phyloP scores from a whole-genome alignment of 2,113 vertebrate genomes.

The Mohoua ochrocephala region DNA sequence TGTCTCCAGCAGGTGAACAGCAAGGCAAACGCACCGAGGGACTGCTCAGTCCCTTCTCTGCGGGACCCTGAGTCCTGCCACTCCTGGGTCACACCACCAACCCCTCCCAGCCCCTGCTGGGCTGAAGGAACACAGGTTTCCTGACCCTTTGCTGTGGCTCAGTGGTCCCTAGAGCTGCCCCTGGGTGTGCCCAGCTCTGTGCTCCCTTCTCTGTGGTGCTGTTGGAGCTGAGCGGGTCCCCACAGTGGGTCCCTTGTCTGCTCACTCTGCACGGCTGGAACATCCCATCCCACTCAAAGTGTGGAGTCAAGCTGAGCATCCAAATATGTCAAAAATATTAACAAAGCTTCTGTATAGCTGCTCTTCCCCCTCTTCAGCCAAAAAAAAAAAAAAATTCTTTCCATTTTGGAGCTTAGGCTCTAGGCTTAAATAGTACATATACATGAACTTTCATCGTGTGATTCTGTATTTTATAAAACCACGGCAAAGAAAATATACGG shows the following conservation, averaged over 20 bases:
- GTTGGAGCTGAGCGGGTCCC: not conserved
- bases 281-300: not conserved
- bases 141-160: not conserved
- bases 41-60: not conserved
- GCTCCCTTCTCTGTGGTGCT: accelerated
- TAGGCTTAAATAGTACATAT: not conserved
- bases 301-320: not conserved
- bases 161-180: not conserved
- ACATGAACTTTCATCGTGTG: not conserved
- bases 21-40: not conserved
- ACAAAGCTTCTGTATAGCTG: not conserved
- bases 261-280: not conserved
- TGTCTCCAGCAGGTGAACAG: not conserved
- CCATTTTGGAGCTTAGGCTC: not conserved
- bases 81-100: not conserved
- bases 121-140: accelerated
- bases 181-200: accelerated
- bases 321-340: not conserved
- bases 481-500: not conserved
- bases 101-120: not conserved
- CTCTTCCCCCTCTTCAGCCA: not conserved
- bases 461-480: not conserved
- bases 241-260: accelerated
- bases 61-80: accelerated
- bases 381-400: not conserved